phyloP scores from a whole-genome alignment of 2,888 invertebrate species.

The Antitype chi region DNA sequence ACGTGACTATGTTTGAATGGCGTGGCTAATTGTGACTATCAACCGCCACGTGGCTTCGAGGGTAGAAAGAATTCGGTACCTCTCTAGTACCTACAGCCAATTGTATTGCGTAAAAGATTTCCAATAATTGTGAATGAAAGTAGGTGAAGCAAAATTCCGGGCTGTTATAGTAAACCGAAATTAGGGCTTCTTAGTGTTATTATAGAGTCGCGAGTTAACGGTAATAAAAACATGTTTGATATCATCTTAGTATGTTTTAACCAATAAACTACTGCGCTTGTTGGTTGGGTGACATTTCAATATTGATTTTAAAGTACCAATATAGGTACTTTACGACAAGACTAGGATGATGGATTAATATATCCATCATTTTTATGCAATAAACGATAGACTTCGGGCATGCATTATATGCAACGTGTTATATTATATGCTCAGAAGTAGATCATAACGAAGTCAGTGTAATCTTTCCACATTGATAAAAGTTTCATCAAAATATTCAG shows the following conservation, averaged over 20 bases:
- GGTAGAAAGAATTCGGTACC: conserved; percentile 54
- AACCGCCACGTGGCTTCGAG: conserved; percentile 81
- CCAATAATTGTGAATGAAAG: conserved; percentile 38
- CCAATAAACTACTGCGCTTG: neutral
- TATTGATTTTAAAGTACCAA: neutral
- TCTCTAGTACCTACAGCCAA: conserved; percentile 34
- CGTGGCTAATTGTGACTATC: conserved; percentile 85
- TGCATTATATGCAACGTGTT: conserved; percentile 11
- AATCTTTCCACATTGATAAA: neutral
- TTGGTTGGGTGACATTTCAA: neutral
- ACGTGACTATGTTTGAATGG: conserved; percentile 77
- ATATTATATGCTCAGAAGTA: neutral
- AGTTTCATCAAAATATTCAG: neutral
- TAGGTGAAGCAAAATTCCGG: conserved; percentile 23
- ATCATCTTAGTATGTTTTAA: neutral
- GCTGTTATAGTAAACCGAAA: neutral
- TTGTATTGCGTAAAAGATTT: conserved; percentile 57
- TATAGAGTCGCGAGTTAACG: neutral
- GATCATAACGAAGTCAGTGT: neutral
- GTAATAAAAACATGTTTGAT: neutral
- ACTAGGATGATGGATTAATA: neutral
- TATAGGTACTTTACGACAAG: neutral
- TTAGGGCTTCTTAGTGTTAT: neutral
- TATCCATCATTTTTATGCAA: conserved; percentile 31
- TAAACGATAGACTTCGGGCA: neutral